Evolutionary conservation across 2,888 invertebrate species (phyloP).

Genomic region (Epirrita christyi): DNA sequence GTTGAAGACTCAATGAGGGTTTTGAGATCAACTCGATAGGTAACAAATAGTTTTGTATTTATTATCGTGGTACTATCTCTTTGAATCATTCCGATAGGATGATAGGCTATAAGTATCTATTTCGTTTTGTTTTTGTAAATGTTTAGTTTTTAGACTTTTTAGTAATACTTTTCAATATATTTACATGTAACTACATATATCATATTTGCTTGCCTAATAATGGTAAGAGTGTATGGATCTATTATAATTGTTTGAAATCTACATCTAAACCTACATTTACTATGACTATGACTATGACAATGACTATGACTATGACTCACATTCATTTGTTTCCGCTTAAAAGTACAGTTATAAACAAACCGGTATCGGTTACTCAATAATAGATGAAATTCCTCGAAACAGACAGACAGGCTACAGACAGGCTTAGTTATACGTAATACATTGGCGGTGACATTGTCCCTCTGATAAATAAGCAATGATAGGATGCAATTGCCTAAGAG

Average conservation of each 20-base stretch:
- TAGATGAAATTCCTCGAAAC: conserved; percentile 52
- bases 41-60: conserved; percentile 11
- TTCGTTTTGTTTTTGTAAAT: no score
- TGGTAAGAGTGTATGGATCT: no score
- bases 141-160: no score
- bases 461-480: conserved; percentile 26
- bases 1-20: conserved; percentile 27
- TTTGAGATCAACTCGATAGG: conserved; percentile 12
- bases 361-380: conserved; percentile 59
- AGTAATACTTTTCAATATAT: no score
- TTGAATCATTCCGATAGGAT: neutral
- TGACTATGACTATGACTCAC: no score
- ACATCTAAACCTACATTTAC: no score
- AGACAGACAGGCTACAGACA: conserved; percentile 30
- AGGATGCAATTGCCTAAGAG: conserved; percentile 3
- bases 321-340: no score
- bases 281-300: no score
- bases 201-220: no score
- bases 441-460: conserved; percentile 27
- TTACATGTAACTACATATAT: no score
- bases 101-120: neutral
- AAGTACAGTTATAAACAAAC: conserved; percentile 18
- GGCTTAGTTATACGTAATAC: conserved; percentile 23
- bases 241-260: no score
- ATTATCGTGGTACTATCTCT: neutral